Evolutionary conservation across 2,113 vertebrate genomes (phyloP).

Genomic region (Tiliqua scincoides): DNA sequence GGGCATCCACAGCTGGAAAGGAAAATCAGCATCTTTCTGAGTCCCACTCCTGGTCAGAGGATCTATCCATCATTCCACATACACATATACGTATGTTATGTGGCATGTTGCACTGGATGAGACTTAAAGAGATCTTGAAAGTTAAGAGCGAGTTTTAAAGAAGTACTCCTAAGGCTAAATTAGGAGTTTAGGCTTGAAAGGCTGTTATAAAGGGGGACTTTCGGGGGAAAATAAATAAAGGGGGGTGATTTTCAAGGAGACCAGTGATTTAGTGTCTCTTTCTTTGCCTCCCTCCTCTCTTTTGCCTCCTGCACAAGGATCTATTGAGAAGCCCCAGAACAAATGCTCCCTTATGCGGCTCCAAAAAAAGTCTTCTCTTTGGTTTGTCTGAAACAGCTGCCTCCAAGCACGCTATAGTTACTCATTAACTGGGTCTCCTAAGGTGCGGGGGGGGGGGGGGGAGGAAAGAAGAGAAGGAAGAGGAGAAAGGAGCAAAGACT

Average conservation of each 20-base stretch:
- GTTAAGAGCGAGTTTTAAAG: background rate
- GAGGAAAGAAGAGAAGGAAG: constrained; percentile 40
- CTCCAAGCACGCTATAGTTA: constrained; percentile 76
- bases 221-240: background rate
- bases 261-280: constrained; percentile 78
- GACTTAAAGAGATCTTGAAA: constrained; percentile 9
- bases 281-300: constrained; percentile 82
- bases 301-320: constrained; percentile 88
- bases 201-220: constrained; percentile 43
- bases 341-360: constrained; percentile 92
- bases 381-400: constrained; percentile 76
- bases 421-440: constrained; percentile 78
- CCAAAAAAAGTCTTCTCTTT: constrained; percentile 70
- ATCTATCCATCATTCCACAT: background rate
- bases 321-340: constrained; percentile 90
- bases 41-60: background rate
- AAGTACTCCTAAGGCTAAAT: constrained; percentile 17
- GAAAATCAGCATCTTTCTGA: background rate
- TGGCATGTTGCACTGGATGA: background rate
- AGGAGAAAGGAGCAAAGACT: constrained; percentile 11
- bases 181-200: constrained; percentile 10
- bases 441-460: constrained; percentile 36
- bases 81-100: fast-evolving
- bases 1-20: background rate
- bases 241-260: constrained; percentile 73